Evolutionary conservation across 2,113 vertebrate species (phyloP), one percentile per base, ranked within the genome.

Genomic region (pig (Sus scrofa)): DNA sequence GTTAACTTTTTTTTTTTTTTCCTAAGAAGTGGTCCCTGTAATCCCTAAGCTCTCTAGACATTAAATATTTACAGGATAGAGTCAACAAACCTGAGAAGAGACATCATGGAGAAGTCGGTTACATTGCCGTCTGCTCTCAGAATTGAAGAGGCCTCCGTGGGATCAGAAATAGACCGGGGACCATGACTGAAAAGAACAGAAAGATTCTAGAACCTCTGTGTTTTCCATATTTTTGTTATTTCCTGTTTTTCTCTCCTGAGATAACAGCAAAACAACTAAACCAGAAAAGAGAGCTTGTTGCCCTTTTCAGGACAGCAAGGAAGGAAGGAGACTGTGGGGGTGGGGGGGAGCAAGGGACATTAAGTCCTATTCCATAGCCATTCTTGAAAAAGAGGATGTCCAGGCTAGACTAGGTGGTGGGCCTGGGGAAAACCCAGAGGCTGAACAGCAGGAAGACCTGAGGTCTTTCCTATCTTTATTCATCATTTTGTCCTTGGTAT

Each of bases 1-100:
- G 44, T 88, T 88, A 37, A 84, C 18, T 1, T 24, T 26, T 68
- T 62, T 79, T n/a, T n/a, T n/a, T n/a, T 74, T 75, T 30, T 74
- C 20, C 81, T 93, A 27, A 13, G 2, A 7, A 16, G n/a, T 70
- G 12, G 13, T 83, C 37, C 20, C 30, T 52, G 34, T 14, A 70
- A 39, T 65, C 24, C n/a, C 65, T 83, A 32, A 81, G 39, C 73
- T 74, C 52, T 92, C 50, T 58, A 32, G 26, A 89, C 87, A 34
- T 91, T 86, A 94, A 86, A 54, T 84, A 79, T 94, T 83, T 91
- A 74, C 13, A 60, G 1, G 44, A 7, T 83, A 84, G 44, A 82
- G n/a, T 75, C 73, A 70, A 71, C 56, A 90, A 94, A 92, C 24
- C 56, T 79, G 30, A 56, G 68, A 83, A 26, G 11, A 95, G 56